Base-by-base conservation (phyloP, 2,888 invertebrate species). In the Deilephila porcellus region DNA sequence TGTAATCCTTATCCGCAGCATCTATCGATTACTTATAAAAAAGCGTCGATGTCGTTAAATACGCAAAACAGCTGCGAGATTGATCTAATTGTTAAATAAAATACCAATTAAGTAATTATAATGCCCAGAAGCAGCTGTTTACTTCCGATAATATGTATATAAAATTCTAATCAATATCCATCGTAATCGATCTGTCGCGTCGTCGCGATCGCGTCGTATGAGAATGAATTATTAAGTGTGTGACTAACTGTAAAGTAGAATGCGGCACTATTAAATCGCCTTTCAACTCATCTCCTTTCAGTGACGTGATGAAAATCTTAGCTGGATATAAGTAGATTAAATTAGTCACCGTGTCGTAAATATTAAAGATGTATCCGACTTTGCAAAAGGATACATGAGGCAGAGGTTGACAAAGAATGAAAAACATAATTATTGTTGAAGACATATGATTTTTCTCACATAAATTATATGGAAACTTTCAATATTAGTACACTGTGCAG, bases 201-300 rank as follows among this genome's bases (percentile, higher is more conserved):
- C 71, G 75, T 77, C 25, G 25, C 75, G 76, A 74, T 77, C 25
- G 25, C 75, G 76, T 72, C 71, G 75, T 77, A 79, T 81, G 76
- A 72, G 77, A 80, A 80, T 81, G 73, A 78, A 81, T 80, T 80
- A 83, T 83, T 82, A 75, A 82, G 79, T 77, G 77, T 79, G 79
- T 81, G 81, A 81, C 83, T 75, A 77, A 74, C 76, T 60, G 25
- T 25, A 25, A 4, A 17, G 25, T 14, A 29, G 25, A 29, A 60
- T 25, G 11, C 5, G 29, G 25, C 29, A 29, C 60, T 17, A 32
- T 60, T 29, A 60, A 17, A 25, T 29, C 29, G 11, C 8, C 60
- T 60, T 60, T 60, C 60, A 60, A 29, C 8, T 29, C 17, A 60
- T 17, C 17, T 60, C 29, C 29, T 29, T 60, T 60, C 60, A 60